phyloP scores from a whole-genome alignment of 2,113 vertebrate genomes.

The Notiomystis cincta region DNA sequence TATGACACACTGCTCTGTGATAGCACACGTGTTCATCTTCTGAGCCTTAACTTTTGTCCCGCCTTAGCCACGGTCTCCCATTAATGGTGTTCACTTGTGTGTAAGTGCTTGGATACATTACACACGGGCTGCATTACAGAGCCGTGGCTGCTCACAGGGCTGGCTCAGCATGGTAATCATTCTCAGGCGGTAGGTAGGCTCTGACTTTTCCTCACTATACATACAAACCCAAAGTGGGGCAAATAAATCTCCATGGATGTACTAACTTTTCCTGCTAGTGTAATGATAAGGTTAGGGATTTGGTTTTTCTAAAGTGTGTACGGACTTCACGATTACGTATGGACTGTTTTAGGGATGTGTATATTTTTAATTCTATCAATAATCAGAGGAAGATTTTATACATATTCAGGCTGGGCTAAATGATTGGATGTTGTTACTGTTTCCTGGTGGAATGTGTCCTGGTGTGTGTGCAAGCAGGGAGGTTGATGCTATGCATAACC shows the following conservation, averaged over 20 bases:
- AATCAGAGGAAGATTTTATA: not conserved
- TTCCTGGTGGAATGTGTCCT: not conserved
- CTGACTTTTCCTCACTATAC: not conserved
- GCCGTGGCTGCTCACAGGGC: not conserved
- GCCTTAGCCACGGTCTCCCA: not conserved
- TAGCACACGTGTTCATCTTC: not conserved
- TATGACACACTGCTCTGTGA: not conserved
- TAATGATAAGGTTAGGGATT: not conserved
- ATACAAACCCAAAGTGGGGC: not conserved
- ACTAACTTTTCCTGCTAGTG: not conserved
- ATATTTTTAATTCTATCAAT: not conserved
- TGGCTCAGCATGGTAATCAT: not conserved
- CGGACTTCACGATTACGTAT: not conserved
- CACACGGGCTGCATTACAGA: not conserved
- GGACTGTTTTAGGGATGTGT: not conserved
- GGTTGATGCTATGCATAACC: not conserved
- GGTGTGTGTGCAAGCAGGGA: not conserved
- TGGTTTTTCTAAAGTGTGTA: not conserved
- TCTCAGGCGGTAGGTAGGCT: not conserved
- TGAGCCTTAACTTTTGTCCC: not conserved
- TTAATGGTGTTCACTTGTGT: not conserved
- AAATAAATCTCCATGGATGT: not conserved
- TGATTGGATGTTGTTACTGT: not conserved
- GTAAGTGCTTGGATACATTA: not conserved
- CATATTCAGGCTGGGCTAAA: not conserved